Percentiles rank a stretch among this genome's conserved stretches.
These are phyloP conservation scores for Vicugna pacos DNA, from an alignment of 2,113 vertebrate species.

Conservation along the genomic window DNA sequence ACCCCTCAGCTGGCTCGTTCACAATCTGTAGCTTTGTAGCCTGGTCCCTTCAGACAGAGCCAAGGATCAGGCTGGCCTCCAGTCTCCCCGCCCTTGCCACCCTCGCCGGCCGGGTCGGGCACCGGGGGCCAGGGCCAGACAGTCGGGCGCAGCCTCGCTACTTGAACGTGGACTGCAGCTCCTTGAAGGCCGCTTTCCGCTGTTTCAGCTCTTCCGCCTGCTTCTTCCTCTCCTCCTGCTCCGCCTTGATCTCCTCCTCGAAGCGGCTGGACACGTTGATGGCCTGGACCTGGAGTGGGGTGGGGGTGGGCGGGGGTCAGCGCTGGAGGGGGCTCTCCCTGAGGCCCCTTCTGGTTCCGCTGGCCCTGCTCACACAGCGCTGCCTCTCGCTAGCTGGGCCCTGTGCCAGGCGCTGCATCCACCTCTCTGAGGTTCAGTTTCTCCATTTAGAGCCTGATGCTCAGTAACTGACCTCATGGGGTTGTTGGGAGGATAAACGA, in stretches of 20 bases:
- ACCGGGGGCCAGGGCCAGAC: fast-evolving
- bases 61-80: neutral
- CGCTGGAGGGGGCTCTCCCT: neutral
- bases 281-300: constrained; percentile 90
- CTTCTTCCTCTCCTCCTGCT: constrained; percentile 96
- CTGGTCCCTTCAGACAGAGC: neutral
- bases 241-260: constrained; percentile 96
- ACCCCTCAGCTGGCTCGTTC: neutral
- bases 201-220: constrained; percentile 95
- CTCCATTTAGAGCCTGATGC: neutral
- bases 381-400: neutral
- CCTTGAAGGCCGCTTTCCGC: constrained; percentile 94
- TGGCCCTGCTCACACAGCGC: fast-evolving
- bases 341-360: neutral
- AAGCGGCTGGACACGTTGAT: constrained; percentile 93
- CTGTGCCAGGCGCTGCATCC: fast-evolving
- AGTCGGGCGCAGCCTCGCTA: constrained; percentile 81
- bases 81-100: fast-evolving
- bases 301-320: fast-evolving
- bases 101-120: fast-evolving
- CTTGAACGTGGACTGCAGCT: constrained; percentile 94
- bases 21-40: neutral
- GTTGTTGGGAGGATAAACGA: fast-evolving
- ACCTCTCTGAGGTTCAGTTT: neutral
- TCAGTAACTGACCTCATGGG: fast-evolving